A percentile compares a stretch with the other conserved stretches of the same genome.
Conservation (phyloP, 2,113 vertebrate genomes). For the Callionymus lyra region DNA sequence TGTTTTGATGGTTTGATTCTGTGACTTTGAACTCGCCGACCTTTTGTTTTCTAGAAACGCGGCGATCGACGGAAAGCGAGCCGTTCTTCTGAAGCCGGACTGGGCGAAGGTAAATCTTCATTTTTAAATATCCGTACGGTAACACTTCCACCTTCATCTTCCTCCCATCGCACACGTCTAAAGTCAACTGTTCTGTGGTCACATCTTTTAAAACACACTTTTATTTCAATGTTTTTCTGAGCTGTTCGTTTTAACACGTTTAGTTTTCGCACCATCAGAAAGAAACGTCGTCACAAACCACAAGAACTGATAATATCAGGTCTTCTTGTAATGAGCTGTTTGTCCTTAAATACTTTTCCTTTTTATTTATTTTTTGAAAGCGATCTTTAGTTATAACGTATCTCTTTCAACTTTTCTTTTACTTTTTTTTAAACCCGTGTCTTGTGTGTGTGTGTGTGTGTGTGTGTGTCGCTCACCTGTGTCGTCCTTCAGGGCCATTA, state of each 20-base stretch:
- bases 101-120: slow-evolving; percentile 86
- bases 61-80: slow-evolving; percentile 80
- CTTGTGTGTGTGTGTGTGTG: too few species aligned
- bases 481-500: slow-evolving; percentile 78
- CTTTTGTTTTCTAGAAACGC: slow-evolving; percentile 70
- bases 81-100: slow-evolving; percentile 72
- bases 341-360: not conserved
- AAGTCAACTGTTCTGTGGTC: not conserved
- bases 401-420: not conserved
- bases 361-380: too few species aligned
- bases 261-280: too few species aligned
- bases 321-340: not conserved
- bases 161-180: not conserved
- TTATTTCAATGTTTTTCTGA: not conserved
- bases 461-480: not conserved
- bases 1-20: too few species aligned
- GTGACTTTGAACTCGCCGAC: too few species aligned
- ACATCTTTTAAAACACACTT: not conserved
- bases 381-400: too few species aligned
- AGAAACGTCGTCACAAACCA: too few species aligned
- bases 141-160: too few species aligned
- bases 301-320: too few species aligned
- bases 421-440: not conserved
- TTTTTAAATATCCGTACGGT: too few species aligned
- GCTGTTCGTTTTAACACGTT: too few species aligned